These are phyloP conservation scores for Campopleginae sp. DNA, from an alignment of 2,888 invertebrate genomes.

Conservation along the genomic window DNA sequence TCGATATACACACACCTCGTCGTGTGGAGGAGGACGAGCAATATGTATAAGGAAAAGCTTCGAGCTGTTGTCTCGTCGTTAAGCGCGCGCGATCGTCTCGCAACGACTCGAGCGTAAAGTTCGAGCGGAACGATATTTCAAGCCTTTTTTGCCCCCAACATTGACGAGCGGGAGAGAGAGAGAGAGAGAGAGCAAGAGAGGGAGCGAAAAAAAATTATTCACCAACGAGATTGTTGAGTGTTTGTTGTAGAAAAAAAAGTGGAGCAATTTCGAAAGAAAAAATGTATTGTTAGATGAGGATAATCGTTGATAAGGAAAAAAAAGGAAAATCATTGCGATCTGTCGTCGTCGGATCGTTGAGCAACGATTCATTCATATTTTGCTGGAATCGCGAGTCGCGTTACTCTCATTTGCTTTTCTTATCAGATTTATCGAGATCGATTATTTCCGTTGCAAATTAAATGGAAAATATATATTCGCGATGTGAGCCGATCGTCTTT, in stretches of 20 bases:
- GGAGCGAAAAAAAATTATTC: slow-evolving; percentile 15
- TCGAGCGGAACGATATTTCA: slow-evolving; percentile 50
- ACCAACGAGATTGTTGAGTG: slow-evolving; percentile 19
- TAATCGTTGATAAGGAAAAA: slow-evolving; percentile 6
- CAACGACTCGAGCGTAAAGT: slow-evolving; percentile 54
- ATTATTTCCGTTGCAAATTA: slow-evolving; percentile 44
- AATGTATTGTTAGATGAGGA: neutral
- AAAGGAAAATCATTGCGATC: neutral
- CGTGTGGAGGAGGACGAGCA: slow-evolving; percentile 41
- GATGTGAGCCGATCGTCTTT: slow-evolving; percentile 18
- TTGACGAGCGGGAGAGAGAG: slow-evolving; percentile 4
- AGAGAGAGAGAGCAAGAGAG: neutral
- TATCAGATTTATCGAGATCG: slow-evolving; percentile 44
- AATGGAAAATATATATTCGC: slow-evolving; percentile 25
- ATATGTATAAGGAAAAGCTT: slow-evolving; percentile 43
- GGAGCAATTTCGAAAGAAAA: slow-evolving; percentile 17
- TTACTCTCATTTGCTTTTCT: neutral
- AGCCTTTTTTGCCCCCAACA: slow-evolving; percentile 26
- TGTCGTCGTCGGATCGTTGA: neutral
- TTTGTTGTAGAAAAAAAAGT: slow-evolving; percentile 18
- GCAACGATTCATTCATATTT: slow-evolving; percentile 16
- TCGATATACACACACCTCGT: slow-evolving; percentile 43
- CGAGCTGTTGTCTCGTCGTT: slow-evolving; percentile 53
- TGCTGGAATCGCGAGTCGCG: neutral
- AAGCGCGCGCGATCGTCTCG: slow-evolving; percentile 42